A percentile compares a stretch with the other conserved stretches of the same genome.
Evolutionary conservation across 2,113 vertebrate genomes (phyloP).

Genomic region (Hucho hucho): DNA sequence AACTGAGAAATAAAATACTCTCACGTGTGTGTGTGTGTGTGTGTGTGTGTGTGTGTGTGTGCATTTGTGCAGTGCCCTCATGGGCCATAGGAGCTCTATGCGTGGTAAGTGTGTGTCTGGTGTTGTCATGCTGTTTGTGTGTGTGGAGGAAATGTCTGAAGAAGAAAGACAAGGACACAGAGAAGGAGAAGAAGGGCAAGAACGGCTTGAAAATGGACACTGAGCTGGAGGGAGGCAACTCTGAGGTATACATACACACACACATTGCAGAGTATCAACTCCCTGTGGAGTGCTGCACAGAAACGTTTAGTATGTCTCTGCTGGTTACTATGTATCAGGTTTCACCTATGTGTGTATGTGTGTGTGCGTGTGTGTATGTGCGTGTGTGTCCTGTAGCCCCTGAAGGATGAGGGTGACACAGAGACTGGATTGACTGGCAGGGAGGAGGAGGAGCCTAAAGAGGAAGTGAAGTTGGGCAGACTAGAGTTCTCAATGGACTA

Average conservation of each 20-base stretch:
- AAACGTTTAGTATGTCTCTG: not conserved
- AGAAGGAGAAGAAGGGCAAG: conserved; percentile 86
- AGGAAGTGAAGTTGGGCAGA: conserved; percentile 88
- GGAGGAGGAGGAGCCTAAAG: conserved; percentile 84
- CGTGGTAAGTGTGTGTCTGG: conserved; percentile 82
- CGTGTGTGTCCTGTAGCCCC: conserved; percentile 66
- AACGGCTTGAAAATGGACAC: conserved; percentile 88
- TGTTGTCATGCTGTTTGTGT: conserved; percentile 86
- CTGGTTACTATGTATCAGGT: not conserved
- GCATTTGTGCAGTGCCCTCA: conserved; percentile 57
- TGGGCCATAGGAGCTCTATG: conserved; percentile 61
- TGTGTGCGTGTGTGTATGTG: conserved; percentile 1
- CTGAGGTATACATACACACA: conserved; percentile 76
- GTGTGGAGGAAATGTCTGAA: conserved; percentile 92
- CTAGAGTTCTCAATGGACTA: conserved; percentile 94
- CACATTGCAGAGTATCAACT: conserved; percentile 20
- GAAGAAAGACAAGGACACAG: conserved; percentile 83
- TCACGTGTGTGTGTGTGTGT: not conserved
- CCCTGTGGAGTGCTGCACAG: not conserved
- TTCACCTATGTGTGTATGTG: conserved; percentile 20
- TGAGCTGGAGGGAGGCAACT: conserved; percentile 88
- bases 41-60: not conserved
- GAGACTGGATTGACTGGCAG: conserved; percentile 86
- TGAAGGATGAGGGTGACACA: conserved; percentile 80
- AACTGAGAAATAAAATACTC: too few species aligned